Conservation (phyloP, 53 echinoderm and acorn worm genomes). For the Patiria pectinifera region DNA sequence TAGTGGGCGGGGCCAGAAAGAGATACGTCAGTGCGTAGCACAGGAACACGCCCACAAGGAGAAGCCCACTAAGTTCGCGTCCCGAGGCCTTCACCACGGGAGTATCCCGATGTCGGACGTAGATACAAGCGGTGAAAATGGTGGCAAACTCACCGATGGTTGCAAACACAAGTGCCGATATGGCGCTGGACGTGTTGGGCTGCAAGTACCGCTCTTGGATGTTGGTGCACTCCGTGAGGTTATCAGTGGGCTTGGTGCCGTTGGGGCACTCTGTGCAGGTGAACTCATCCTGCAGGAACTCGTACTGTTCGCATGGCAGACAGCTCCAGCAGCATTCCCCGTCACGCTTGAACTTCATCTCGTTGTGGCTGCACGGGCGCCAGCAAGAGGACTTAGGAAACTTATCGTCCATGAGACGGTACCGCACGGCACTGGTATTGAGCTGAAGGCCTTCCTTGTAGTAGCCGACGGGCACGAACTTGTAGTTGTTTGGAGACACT, state of each 20-base stretch:
- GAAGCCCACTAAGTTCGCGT: constrained; percentile 83
- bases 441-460: constrained; percentile 71
- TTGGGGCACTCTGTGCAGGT: constrained; percentile 69
- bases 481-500: constrained; percentile 62
- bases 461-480: constrained; percentile 70
- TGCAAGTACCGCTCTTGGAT: constrained; percentile 68
- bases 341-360: constrained; percentile 75
- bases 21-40: constrained; percentile 81
- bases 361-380: constrained; percentile 64
- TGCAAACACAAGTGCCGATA: constrained; percentile 78
- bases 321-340: constrained; percentile 89
- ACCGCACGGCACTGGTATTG: constrained; percentile 53
- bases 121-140: constrained; percentile 73
- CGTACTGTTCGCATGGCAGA: constrained; percentile 73
- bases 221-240: constrained; percentile 72
- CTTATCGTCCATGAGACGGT: constrained; percentile 15
- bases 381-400: constrained; percentile 86
- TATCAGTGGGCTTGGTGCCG: constrained; percentile 67
- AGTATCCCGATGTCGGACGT: constrained; percentile 78
- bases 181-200: constrained; percentile 68
- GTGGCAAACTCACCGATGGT: constrained; percentile 76
- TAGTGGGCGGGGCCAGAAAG: constrained; percentile 65
- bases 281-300: constrained; percentile 68
- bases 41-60: constrained; percentile 86
- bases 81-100: constrained; percentile 98